A percentile compares a stretch with the other conserved stretches of the same genome.
Evolutionary conservation across 23 tunicate genomes (phyloP).

Genomic region (Ciona savignyi): DNA sequence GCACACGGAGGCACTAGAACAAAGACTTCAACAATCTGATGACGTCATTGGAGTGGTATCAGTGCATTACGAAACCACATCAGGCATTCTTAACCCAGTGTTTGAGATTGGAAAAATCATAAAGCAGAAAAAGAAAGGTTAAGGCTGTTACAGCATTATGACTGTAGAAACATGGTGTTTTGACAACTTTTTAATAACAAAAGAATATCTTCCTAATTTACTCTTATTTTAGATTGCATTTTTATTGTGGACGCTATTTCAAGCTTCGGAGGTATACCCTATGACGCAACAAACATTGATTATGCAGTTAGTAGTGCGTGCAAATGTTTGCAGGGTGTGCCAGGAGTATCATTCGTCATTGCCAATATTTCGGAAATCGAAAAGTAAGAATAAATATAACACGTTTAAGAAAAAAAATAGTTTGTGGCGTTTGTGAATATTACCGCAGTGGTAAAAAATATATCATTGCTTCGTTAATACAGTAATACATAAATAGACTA

Average conservation of each 20-base stretch:
- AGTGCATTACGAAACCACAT: slow-evolving; percentile 46
- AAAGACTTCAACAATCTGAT: background rate
- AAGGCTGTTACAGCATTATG: background rate
- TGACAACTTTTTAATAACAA: background rate
- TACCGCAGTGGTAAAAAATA: no score
- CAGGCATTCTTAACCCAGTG: slow-evolving; percentile 34
- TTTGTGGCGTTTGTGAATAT: no score
- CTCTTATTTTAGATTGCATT: slow-evolving; percentile 21
- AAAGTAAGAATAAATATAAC: slow-evolving; percentile 4
- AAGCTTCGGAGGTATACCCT: slow-evolving; percentile 25
- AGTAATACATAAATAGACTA: no score
- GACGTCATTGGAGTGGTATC: slow-evolving; percentile 13
- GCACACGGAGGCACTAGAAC: slow-evolving; percentile 6
- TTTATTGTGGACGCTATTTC: slow-evolving; percentile 38
- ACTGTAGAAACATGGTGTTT: background rate
- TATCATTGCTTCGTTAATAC: no score
- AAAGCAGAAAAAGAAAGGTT: slow-evolving; percentile 18
- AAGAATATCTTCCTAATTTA: background rate
- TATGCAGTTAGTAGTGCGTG: slow-evolving; percentile 17
- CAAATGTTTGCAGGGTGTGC: slow-evolving; percentile 45
- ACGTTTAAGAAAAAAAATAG: background rate
- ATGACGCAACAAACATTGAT: slow-evolving; percentile 20
- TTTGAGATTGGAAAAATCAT: slow-evolving; percentile 29
- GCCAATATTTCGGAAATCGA: slow-evolving; percentile 7
- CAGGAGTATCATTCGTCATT: slow-evolving; percentile 34